A percentile compares a stretch with the other conserved stretches of the same genome.
Conservation (phyloP, 2,888 invertebrate species). For the Brachyopa scutellaris region DNA sequence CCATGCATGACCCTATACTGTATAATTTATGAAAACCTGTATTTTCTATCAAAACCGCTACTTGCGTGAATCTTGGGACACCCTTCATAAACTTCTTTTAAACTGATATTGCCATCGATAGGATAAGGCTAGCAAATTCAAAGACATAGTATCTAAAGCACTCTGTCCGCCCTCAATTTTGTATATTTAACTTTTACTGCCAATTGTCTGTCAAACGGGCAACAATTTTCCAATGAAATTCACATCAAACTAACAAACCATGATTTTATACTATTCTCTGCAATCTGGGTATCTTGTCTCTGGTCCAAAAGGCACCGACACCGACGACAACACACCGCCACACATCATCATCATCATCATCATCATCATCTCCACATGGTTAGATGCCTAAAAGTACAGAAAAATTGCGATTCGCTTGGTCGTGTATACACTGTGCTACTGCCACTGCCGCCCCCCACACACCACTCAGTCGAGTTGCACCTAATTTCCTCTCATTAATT, state of each 20-base stretch:
- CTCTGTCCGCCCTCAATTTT: too few species aligned
- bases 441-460: not conserved
- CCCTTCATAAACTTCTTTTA: too few species aligned
- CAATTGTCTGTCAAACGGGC: too few species aligned
- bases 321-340: not conserved
- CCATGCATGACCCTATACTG: too few species aligned
- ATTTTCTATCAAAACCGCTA: too few species aligned
- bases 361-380: constrained; percentile 53
- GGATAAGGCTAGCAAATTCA: too few species aligned
- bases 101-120: too few species aligned
- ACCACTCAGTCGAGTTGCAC: constrained; percentile 23
- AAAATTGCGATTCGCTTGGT: constrained; percentile 34
- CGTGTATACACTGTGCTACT: not conserved
- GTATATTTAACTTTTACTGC: too few species aligned
- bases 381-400: constrained; percentile 58
- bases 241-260: constrained; percentile 9
- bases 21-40: too few species aligned
- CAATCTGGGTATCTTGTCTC: not conserved
- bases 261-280: not conserved
- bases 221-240: constrained; percentile 3
- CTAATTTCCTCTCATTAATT: constrained; percentile 61
- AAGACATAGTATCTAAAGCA: too few species aligned
- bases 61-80: too few species aligned
- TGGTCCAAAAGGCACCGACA: not conserved
- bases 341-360: too few species aligned